A percentile compares a stretch with the other conserved stretches of the same genome.
phyloP scores from a whole-genome alignment of 53 echinoderm and acorn worm species.

The Echinometra lucunter region DNA sequence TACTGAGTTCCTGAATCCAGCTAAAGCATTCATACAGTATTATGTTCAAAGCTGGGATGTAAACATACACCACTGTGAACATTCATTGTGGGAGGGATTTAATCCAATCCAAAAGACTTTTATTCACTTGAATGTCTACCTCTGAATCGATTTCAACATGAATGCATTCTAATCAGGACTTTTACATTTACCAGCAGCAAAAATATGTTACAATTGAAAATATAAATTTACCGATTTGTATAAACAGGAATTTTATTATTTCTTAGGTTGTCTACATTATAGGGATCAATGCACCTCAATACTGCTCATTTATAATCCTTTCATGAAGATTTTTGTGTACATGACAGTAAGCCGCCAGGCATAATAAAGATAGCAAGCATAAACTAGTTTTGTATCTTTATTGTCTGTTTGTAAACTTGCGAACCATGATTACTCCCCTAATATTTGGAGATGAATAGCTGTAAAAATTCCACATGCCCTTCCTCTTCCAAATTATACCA shows the following conservation, averaged over 20 bases:
- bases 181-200: too few relatives aligned
- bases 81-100: background rate
- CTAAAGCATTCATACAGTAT: background rate
- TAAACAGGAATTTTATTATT: too few relatives aligned
- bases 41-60: too few relatives aligned
- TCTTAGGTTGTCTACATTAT: too few relatives aligned
- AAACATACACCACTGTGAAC: background rate
- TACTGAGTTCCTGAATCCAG: background rate
- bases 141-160: too few relatives aligned
- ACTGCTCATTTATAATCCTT: too few relatives aligned
- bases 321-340: too few relatives aligned
- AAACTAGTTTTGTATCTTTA: conserved; percentile 30
- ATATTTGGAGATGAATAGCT: background rate
- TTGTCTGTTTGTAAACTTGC: conserved; percentile 21
- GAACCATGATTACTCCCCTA: background rate
- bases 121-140: background rate
- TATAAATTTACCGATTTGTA: too few relatives aligned
- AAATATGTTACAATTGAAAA: too few relatives aligned
- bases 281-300: too few relatives aligned
- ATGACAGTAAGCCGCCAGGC: background rate
- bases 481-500: background rate
- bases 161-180: too few relatives aligned
- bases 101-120: background rate
- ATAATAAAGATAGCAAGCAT: conserved; percentile 9
- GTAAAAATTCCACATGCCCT: background rate